Conservation (phyloP, 1,140 invertebrate species). For the Artemia franciscana region DNA sequence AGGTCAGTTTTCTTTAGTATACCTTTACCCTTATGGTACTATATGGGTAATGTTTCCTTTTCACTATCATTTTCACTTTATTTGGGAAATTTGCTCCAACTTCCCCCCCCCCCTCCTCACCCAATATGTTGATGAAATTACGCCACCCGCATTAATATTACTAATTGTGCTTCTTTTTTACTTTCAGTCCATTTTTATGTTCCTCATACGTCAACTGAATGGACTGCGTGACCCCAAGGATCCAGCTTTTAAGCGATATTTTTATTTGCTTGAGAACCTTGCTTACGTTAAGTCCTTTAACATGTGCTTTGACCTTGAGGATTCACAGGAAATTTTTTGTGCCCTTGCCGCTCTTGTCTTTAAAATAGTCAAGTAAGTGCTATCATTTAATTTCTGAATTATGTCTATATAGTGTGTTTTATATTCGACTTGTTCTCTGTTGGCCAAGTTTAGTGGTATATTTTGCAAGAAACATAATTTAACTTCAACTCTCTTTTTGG, state of each 20-base stretch:
- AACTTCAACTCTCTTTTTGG: no score
- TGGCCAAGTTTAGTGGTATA: background rate
- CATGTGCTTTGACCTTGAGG: conserved; percentile 93
- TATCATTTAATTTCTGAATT: background rate
- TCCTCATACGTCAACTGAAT: conserved; percentile 79
- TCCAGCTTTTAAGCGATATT: conserved; percentile 90
- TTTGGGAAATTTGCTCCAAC: background rate
- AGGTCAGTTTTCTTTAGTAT: no score
- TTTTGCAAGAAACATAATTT: conserved; percentile 3
- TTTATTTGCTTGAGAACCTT: conserved; percentile 82
- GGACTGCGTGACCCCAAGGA: conserved; percentile 88
- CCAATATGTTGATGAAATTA: background rate
- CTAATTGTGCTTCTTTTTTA: conserved; percentile 13
- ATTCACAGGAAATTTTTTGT: conserved; percentile 90
- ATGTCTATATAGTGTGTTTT: background rate
- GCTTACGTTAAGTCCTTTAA: conserved; percentile 97
- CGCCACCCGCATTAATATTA: background rate
- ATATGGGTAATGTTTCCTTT: no score
- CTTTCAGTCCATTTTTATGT: conserved; percentile 71
- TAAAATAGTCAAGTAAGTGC: conserved; percentile 71
- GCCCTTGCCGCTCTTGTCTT: conserved; percentile 86
- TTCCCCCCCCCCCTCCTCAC: background rate
- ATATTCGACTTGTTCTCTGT: background rate
- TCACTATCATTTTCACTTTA: no score
- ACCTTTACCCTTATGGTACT: no score